phyloP scores from a whole-genome alignment of 2,888 invertebrate genomes.

The Rosalia funebris region DNA sequence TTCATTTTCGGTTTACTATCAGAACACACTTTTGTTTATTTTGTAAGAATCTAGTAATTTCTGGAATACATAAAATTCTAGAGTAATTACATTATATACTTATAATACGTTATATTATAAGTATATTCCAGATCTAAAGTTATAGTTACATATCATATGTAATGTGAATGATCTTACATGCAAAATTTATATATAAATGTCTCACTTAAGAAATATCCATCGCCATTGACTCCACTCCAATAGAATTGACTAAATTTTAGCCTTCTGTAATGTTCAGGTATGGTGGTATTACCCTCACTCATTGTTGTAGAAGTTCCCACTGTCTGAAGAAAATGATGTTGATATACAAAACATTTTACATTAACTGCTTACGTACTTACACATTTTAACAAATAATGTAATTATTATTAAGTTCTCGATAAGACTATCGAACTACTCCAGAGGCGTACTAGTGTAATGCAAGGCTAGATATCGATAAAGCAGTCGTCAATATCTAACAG shows the following conservation, averaged over 20 bases:
- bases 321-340: neutral
- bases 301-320: neutral
- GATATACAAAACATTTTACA: neutral
- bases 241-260: conserved; percentile 19
- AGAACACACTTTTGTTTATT: too few species aligned
- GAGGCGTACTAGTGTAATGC: too few species aligned
- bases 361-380: neutral
- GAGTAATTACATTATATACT: too few species aligned
- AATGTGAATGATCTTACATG: neutral
- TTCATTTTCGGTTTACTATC: too few species aligned
- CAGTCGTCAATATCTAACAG: too few species aligned
- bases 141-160: neutral
- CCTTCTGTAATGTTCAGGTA: neutral
- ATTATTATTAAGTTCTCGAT: neutral
- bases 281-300: neutral
- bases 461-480: too few species aligned
- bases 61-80: too few species aligned
- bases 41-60: too few species aligned
- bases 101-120: too few species aligned
- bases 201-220: conserved; percentile 12
- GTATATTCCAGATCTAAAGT: too few species aligned
- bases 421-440: too few species aligned
- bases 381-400: neutral
- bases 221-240: conserved; percentile 4
- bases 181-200: neutral